phyloP scores from a whole-genome alignment of 2,797 vertebrate genomes.

The Macrochelys suwanniensis region DNA sequence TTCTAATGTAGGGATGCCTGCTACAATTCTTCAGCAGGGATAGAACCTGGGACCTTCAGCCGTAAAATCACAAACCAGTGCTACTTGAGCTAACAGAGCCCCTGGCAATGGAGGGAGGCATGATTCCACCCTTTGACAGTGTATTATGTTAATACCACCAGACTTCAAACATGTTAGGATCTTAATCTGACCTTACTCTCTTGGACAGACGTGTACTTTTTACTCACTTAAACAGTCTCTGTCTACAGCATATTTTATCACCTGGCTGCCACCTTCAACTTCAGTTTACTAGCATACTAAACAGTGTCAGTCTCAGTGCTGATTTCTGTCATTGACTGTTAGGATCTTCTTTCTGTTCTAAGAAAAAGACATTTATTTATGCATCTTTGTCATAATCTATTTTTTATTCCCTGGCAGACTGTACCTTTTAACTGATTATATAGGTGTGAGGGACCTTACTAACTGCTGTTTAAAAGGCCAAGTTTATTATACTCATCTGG shows the following conservation, averaged over 20 bases:
- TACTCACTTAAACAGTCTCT: neutral
- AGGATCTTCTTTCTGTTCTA: neutral
- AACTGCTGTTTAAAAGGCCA: neutral
- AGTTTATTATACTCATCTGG: rapidly evolving
- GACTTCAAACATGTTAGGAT: neutral
- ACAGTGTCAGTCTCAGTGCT: neutral
- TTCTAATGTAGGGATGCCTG: neutral
- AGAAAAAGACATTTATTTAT: neutral
- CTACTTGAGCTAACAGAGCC: neutral
- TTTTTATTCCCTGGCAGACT: conserved; percentile 26
- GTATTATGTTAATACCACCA: neutral
- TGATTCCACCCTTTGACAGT: neutral
- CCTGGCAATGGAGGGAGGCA: neutral
- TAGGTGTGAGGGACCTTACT: neutral
- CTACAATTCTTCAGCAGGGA: neutral
- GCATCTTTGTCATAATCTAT: neutral
- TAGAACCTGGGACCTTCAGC: neutral
- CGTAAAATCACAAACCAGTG: neutral
- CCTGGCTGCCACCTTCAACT: conserved; percentile 6
- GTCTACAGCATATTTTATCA: neutral
- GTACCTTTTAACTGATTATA: conserved; percentile 23
- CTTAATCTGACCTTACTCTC: neutral
- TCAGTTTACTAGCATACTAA: neutral
- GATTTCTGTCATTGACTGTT: neutral
- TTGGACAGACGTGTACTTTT: neutral